Percentiles rank a stretch among this genome's conserved stretches.
Evolutionary conservation across 2,113 vertebrate genomes (phyloP).

Genomic region (Scalopus aquaticus): DNA sequence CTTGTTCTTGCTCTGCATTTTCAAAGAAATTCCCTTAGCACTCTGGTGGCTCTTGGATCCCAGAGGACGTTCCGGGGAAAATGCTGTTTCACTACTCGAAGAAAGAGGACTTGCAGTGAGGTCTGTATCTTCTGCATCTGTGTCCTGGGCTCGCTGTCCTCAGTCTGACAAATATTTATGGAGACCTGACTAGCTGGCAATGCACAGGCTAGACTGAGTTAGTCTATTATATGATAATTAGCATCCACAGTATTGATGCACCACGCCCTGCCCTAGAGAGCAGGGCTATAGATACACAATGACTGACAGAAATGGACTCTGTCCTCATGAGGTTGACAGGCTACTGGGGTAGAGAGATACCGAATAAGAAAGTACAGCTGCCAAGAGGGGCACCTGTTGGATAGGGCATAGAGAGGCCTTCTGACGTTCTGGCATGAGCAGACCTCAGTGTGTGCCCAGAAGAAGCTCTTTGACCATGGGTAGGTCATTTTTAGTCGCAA

Average conservation of each 20-base stretch:
- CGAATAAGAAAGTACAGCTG: neutral
- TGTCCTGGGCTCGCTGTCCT: neutral
- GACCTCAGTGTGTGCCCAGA: neutral
- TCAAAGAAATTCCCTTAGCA: slow-evolving; percentile 5
- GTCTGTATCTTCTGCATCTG: neutral
- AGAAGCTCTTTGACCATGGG: neutral
- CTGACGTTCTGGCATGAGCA: neutral
- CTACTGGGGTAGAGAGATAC: neutral
- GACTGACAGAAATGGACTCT: neutral
- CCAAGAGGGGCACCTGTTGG: neutral
- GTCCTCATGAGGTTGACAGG: neutral
- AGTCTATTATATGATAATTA: neutral
- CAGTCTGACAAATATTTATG: neutral
- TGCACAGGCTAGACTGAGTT: neutral
- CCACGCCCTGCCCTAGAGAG: neutral
- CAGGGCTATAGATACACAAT: neutral
- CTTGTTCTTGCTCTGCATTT: neutral
- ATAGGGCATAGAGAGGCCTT: neutral
- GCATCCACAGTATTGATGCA: neutral
- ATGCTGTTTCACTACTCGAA: neutral
- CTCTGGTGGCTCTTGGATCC: neutral
- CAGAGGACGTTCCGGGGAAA: slow-evolving; percentile 9
- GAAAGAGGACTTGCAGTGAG: neutral
- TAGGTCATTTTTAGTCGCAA: neutral
- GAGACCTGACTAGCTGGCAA: neutral